Evolutionary conservation across 2,888 invertebrate genomes (phyloP), one percentile per base, ranked within the genome.

Genomic region (Podotricha telesiphe): DNA sequence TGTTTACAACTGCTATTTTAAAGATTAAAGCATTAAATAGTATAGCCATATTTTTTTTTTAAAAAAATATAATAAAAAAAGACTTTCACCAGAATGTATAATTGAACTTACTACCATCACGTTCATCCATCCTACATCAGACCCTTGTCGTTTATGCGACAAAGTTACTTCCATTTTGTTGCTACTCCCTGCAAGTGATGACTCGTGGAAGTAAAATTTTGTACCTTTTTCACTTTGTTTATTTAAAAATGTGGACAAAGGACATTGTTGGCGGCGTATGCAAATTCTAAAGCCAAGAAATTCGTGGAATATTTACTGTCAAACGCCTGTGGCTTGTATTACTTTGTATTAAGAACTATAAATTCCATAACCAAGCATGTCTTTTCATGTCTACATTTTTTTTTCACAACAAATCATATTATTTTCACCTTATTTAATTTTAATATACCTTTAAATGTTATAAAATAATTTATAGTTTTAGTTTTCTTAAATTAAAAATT

Each of bases 171-270:
- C n/a, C n/a, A 11, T 17, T 55, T 17, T 34, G 17, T 7, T 55
- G 10, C n/a, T 34, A 65, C 69, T 70, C 67, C 64, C 71, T 66
- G 65, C 65, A 67, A 65, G 45, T 73, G 68, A 73, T 73, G 71
- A 65, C 67, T 70, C 22, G 56, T 55, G 65, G 69, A 66, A 42
- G 55, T 47, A 34, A 28, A 19, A 50, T 73, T 71, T 72, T 67
- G 67, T 73, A 42, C 40, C 70, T 74, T 70, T 73, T 76, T 65
- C 50, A 55, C 58, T 65, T 74, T 75, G 68, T 78, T 75, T 76
- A 69, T 73, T 72, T 67, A 65, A 70, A 72, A 71, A 73, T 71
- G 70, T 75, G 71, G 71, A 75, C 76, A 76, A 73, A 74, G 71
- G 72, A 71, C 72, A 69, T 74, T 77, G 74, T 73, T 68, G 66